Base-by-base conservation (phyloP, 2,888 invertebrate species). In the Lucinisca nassula region DNA sequence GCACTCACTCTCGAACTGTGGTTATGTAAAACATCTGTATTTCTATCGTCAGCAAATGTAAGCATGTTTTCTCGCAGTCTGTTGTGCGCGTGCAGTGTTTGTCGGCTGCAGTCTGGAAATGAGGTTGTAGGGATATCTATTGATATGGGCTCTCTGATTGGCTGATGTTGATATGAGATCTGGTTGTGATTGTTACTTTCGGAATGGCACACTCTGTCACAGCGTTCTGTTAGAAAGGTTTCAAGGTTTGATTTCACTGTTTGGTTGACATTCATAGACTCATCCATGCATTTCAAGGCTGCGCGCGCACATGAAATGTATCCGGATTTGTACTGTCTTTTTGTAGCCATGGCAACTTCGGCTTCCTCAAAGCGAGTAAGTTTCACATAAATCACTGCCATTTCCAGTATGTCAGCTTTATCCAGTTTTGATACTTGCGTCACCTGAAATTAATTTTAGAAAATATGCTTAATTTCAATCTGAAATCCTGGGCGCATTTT, bases 351-450 rank as follows among this genome's bases (percentile, higher is more conserved):
- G 35, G 35, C 3, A 67, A 67, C 67, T 21, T 67, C 67, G 35
- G 35, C 35, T 67, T 67, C 67, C 21, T 67, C 67, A 35, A 67
- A 67, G 8, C 35, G 27, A 6, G 17, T 21, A 2, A 67, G 67
- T 67, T 67, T 67, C 4, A 67, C 30, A 17, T 67, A 67, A 24
- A 32, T 67, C 12, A 67, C 67, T 30, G 67, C 35, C 3, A 67
- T 32, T 51, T 79, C 79, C n/a, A 79, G 49, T 27, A 79, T 79
- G 24, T 79, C 79, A 40, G 79, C 79, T 35, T 79, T 79, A 72
- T 79, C 79, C 21, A 79, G 45, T 79, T 67, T 79, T 32, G 79
- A 70, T 3, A 35, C 72, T 51, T 79, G 79, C n/a, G 79, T 67
- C 17, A 37, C 72, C 78, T 79, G 78, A 17, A 79, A 61, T 32